Base-by-base conservation (phyloP, 2,888 invertebrate genomes). In the Harpagoxenus sublaevis region DNA sequence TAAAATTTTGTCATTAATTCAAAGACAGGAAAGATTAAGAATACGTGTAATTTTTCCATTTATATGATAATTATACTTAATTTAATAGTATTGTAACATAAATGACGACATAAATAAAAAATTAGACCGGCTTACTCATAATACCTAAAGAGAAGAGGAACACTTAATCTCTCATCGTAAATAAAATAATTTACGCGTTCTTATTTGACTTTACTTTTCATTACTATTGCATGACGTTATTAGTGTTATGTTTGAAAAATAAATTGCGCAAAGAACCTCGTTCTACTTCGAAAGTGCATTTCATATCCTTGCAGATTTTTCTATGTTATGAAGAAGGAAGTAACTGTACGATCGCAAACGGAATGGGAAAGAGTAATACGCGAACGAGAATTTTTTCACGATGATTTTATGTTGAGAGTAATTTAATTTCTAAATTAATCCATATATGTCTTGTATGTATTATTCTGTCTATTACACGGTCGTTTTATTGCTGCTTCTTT, bases 341-440 rank as follows among this genome's bases (percentile, higher is more conserved):
- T n/a, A 42, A 55, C 51, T 18, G 48, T 51, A 62, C 3, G n/a
- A 8, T 15, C 18, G 55, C 42, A 9, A 31, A 70, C 45, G n/a
- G 9, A 55, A 78, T 45, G n/a, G 31, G 57, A 55, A 55, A 57
- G 12, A 23, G 9, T 55, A 75, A 60, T 48, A n/a, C 28, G 42
- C 55, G 57, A 55, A 28, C 51, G 31, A 70, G 51, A 39, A 12
- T 77, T 60, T 84, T 60, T 75, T 73, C 60, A n/a, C 51, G 15
- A n/a, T 48, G 15, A 39, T 77, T 65, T 66, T 28, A 66, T 70
- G 60, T 42, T 35, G 53, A 35, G 60, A 42, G 1, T 68, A 81
- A 84, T 84, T 84, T 70, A 75, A 60, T 57, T 53, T 81, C 12
- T 51, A 70, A 81, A 75, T 81, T 84, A 74, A 75, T 74, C 53